Evolutionary conservation across 2,113 vertebrate genomes (phyloP), one percentile per base, ranked within the genome.

Genomic region (Dipodomys spectabilis): DNA sequence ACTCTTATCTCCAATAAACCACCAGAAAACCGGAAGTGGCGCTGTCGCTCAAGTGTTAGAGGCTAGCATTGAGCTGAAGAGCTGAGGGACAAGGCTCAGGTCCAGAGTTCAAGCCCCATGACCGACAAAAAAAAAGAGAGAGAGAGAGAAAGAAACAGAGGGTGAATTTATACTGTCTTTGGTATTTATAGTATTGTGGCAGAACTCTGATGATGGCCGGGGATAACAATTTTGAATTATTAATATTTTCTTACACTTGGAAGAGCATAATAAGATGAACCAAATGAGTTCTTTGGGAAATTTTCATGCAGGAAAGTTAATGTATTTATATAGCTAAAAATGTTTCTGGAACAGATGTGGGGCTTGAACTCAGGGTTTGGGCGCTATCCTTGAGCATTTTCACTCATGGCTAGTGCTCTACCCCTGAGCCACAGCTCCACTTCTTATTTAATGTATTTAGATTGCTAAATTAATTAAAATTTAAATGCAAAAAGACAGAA

Each of bases 211-310:
- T 87, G 64, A 82, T 72, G n/a, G 82, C 75, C 64, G 44, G 27
- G 0, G 20, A 77, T 86, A 71, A 18, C 69, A 78, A 86, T 91
- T 91, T 95, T 89, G 84, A 83, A 65, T 94, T 92, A 81, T 44
- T 85, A 82, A n/a, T 28, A 4, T 39, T 74, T 79, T 86, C 28
- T 73, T 81, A 82, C 6, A 25, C 6, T 87, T 25, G 1, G 64
- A 82, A 80, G 67, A 45, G 82, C 91, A 88, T 88, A 62, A 86
- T 65, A 83, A 77, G 49, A 71, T 75, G 81, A 64, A 92, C 87
- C 90, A 78, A 68, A 93, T 67, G 81, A 82, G 7, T 12, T 69
- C 13, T 49, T 85, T 71, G 68, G 8, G n/a, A 88, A 93, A 67
- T 89, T 72, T 89, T 73, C 69, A 44, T 92, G 6, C 27, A 71